These are phyloP conservation scores for Malurus splendens DNA, from an alignment of 2,797 vertebrate species.

Conservation along the genomic window DNA sequence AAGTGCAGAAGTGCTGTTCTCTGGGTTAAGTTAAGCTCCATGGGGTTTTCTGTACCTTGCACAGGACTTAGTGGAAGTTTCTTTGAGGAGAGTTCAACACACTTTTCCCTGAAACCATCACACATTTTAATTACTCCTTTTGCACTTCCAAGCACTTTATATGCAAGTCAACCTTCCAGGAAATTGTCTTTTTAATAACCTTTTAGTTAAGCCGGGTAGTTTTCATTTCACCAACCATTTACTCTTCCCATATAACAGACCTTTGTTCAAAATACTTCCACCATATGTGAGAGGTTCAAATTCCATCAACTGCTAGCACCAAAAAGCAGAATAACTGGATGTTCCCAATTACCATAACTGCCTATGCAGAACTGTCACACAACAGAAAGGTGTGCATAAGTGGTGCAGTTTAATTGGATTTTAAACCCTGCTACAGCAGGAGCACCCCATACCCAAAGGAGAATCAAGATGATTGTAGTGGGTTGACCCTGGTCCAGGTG, in stretches of 20 bases:
- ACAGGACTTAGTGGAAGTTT: background rate
- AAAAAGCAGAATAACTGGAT: background rate
- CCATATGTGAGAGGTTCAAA: background rate
- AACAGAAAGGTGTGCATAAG: background rate
- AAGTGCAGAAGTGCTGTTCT: background rate
- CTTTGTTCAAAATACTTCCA: slow-evolving; percentile 9
- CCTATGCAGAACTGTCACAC: slow-evolving; percentile 45
- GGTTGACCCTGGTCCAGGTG: too few species aligned
- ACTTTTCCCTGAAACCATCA: background rate
- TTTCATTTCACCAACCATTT: slow-evolving; percentile 43
- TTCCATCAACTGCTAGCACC: background rate
- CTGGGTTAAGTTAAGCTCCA: background rate
- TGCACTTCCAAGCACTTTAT: slow-evolving; percentile 5
- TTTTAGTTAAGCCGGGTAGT: slow-evolving; percentile 24
- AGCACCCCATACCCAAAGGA: background rate
- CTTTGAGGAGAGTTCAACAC: background rate
- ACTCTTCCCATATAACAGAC: slow-evolving; percentile 9
- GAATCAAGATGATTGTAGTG: background rate
- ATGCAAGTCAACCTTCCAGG: slow-evolving; percentile 5
- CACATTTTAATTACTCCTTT: slow-evolving; percentile 27
- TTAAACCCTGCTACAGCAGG: background rate
- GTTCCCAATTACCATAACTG: background rate
- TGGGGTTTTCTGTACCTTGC: background rate
- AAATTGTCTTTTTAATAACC: slow-evolving; percentile 32
- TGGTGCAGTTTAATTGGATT: background rate